A percentile compares a stretch with the other conserved stretches of the same genome.
phyloP scores from a whole-genome alignment of 2,113 vertebrate genomes.

The Lampris incognitus region DNA sequence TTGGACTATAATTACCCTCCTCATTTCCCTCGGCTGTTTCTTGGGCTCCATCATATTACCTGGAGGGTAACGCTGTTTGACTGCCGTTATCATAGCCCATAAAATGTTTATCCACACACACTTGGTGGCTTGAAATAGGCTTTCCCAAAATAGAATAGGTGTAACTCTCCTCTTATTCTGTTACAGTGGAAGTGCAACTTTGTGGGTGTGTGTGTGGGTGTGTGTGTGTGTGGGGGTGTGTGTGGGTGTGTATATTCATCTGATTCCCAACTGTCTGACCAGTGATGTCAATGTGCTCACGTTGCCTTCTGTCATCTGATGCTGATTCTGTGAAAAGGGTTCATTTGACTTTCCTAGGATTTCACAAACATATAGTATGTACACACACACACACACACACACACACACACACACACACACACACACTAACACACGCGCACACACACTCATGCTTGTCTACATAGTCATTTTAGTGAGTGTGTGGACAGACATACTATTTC shows the following conservation, averaged over 20 bases:
- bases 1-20: constrained; percentile 7
- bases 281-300: neutral
- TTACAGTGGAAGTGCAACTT: constrained; percentile 40
- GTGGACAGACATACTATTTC: too few species aligned
- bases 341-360: constrained; percentile 13
- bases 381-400: neutral
- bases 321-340: constrained; percentile 23
- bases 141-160: constrained; percentile 67
- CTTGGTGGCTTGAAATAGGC: constrained; percentile 67
- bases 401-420: neutral
- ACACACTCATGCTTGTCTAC: neutral
- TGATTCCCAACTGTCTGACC: neutral
- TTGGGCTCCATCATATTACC: constrained; percentile 34
- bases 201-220: constrained; percentile 7
- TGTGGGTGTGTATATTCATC: constrained; percentile 17
- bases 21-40: constrained; percentile 21
- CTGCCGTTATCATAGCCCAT: constrained; percentile 57
- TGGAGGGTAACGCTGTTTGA: constrained; percentile 64
- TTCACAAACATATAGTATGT: neutral
- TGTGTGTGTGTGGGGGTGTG: neutral
- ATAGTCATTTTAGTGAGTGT: neutral
- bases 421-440: neutral
- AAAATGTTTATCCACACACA: constrained; percentile 45
- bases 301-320: constrained; percentile 7
- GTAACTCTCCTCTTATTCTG: constrained; percentile 53